Evolutionary conservation across 1,140 invertebrate species (phyloP).

Genomic region (Stratiolaelaps scimitus): DNA sequence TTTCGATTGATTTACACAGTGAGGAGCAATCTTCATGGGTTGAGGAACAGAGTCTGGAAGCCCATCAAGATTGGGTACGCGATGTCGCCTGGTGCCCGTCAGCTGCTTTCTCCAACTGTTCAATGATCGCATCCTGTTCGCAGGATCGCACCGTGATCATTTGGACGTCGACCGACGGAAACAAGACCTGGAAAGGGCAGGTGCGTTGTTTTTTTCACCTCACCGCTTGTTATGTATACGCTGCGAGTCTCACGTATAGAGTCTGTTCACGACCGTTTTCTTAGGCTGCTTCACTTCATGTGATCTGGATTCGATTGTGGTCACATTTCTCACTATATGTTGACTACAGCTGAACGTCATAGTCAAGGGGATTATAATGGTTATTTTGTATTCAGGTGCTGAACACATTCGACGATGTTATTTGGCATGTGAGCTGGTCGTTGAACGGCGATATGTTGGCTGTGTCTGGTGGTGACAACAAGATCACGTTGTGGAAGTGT

Average conservation of each 20-base stretch:
- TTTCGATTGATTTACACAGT: slow-evolving; percentile 31
- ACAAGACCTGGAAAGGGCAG: slow-evolving; percentile 21
- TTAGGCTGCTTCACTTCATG: too few species aligned
- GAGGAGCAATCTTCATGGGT: slow-evolving; percentile 63
- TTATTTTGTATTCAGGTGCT: slow-evolving; percentile 67
- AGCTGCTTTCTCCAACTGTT: slow-evolving; percentile 59
- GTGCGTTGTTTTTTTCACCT: not conserved
- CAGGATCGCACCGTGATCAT: slow-evolving; percentile 43
- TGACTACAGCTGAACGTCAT: too few species aligned
- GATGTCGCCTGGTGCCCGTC: slow-evolving; percentile 97
- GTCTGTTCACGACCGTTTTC: too few species aligned
- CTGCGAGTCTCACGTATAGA: too few species aligned
- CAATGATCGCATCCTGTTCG: slow-evolving; percentile 82
- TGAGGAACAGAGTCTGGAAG: slow-evolving; percentile 80
- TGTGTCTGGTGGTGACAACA: slow-evolving; percentile 96
- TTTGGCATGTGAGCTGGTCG: slow-evolving; percentile 98
- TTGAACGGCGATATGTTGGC: slow-evolving; percentile 91
- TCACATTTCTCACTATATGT: not conserved
- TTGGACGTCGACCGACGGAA: slow-evolving; percentile 31
- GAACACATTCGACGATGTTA: slow-evolving; percentile 88
- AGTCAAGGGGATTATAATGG: slow-evolving; percentile 52
- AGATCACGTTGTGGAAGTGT: slow-evolving; percentile 49
- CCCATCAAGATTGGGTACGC: slow-evolving; percentile 93
- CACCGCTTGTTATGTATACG: too few species aligned
- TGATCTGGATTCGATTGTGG: not conserved